These are phyloP conservation scores for Agonopterix alstromeriana DNA, from an alignment of 2,888 invertebrate genomes.

Conservation along the genomic window DNA sequence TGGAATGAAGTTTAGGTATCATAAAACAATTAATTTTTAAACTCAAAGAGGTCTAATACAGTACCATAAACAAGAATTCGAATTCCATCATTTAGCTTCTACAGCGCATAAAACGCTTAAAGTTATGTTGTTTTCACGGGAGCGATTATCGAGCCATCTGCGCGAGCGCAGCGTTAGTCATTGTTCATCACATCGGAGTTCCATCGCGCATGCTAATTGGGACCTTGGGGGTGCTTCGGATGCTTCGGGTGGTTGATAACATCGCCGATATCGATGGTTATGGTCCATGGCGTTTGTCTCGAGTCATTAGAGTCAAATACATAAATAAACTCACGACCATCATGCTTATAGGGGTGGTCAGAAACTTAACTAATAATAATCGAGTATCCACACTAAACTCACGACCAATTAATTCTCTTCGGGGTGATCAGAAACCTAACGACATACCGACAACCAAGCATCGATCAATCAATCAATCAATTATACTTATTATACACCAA, in stretches of 20 bases:
- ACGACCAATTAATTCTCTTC: too few species aligned
- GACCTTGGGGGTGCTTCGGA: slow-evolving; percentile 11
- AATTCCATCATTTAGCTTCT: slow-evolving; percentile 5
- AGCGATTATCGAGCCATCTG: slow-evolving; percentile 23
- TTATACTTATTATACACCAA: too few species aligned
- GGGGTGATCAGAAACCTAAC: too few species aligned
- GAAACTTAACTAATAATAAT: too few species aligned
- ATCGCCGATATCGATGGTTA: too few species aligned
- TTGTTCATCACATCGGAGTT: slow-evolving; percentile 39
- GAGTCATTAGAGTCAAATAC: not conserved
- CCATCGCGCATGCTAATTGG: slow-evolving; percentile 48
- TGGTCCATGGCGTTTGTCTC: too few species aligned
- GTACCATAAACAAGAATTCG: not conserved
- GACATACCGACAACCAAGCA: too few species aligned
- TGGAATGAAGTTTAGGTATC: too few species aligned
- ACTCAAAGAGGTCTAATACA: not conserved
- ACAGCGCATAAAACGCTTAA: slow-evolving; percentile 13
- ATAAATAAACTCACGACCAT: not conserved
- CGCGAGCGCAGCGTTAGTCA: slow-evolving; percentile 16
- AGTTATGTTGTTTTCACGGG: slow-evolving; percentile 21
- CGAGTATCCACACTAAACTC: too few species aligned
- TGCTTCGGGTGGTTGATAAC: slow-evolving; percentile 4
- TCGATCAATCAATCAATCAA: too few species aligned
- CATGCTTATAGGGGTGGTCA: too few species aligned
- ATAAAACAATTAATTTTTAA: too few species aligned